Percentiles rank a stretch among this genome's conserved stretches.
Conservation (phyloP, 2,797 vertebrate genomes). For the Austrolebias charrua region DNA sequence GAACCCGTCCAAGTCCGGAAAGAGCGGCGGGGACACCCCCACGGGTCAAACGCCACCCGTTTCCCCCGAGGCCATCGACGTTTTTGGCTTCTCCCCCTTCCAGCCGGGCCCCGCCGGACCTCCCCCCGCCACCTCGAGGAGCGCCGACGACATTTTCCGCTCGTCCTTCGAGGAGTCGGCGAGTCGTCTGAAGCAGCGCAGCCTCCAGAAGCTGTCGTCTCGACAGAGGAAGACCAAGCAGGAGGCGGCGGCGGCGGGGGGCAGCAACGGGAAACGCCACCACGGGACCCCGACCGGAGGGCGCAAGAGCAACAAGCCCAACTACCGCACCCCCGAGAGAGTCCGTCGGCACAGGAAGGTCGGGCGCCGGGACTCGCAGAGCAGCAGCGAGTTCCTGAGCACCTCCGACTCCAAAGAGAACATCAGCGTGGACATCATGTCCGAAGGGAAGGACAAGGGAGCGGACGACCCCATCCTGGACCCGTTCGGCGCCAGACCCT, state of each 20-base stretch:
- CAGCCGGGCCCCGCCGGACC: slow-evolving; percentile 72
- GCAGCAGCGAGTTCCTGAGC: slow-evolving; percentile 93
- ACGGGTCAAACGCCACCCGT: slow-evolving; percentile 72
- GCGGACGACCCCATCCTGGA: slow-evolving; percentile 85
- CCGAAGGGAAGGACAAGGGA: slow-evolving; percentile 83
- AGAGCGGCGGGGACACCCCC: slow-evolving; percentile 32
- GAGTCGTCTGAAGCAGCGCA: slow-evolving; percentile 88
- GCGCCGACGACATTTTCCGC: slow-evolving; percentile 86
- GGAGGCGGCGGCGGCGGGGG: slow-evolving; percentile 76
- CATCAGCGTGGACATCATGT: slow-evolving; percentile 84
- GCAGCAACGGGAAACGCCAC: slow-evolving; percentile 89
- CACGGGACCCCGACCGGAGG: slow-evolving; percentile 86
- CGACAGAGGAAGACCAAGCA: slow-evolving; percentile 91
- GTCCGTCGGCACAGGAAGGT: slow-evolving; percentile 88
- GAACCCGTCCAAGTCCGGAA: slow-evolving; percentile 79
- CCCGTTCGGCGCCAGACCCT: slow-evolving; percentile 93
- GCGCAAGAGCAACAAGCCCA: slow-evolving; percentile 85
- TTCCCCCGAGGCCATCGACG: slow-evolving; percentile 81
- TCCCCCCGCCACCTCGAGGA: slow-evolving; percentile 62
- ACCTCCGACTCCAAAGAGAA: slow-evolving; percentile 97
- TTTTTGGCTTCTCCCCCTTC: slow-evolving; percentile 92
- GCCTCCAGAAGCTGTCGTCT: slow-evolving; percentile 88
- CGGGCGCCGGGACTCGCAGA: slow-evolving; percentile 92
- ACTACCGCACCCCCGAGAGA: slow-evolving; percentile 90
- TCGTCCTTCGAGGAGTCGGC: slow-evolving; percentile 83